These are phyloP conservation scores for Gallinago paraguaiae DNA, from an alignment of 2,113 vertebrate species.

Conservation along the genomic window DNA sequence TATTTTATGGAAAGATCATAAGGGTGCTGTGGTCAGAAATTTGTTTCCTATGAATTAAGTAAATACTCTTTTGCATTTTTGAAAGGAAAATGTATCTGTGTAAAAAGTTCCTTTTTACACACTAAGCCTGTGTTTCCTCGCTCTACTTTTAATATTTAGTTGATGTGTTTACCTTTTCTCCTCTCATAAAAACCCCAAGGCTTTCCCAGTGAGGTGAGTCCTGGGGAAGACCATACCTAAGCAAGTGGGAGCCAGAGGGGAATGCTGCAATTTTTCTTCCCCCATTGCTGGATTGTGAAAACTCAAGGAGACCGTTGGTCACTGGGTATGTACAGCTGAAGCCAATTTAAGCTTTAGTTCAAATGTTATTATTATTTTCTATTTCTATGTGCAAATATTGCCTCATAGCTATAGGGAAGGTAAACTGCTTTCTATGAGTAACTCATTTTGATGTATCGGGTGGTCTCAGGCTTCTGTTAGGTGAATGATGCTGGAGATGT, in stretches of 20 bases:
- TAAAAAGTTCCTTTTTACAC: background rate
- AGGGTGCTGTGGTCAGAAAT: background rate
- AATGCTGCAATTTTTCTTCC: background rate
- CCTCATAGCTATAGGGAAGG: background rate
- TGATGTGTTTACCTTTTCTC: background rate
- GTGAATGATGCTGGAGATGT: background rate
- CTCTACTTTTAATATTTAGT: background rate
- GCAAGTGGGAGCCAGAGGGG: background rate
- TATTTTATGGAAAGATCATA: background rate
- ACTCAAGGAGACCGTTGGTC: background rate
- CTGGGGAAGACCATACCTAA: background rate
- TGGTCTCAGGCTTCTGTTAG: background rate
- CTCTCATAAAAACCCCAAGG: background rate
- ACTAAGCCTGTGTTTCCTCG: background rate
- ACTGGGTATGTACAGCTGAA: background rate
- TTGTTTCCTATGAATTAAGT: background rate
- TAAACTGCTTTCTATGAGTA: background rate
- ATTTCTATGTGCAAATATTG: background rate
- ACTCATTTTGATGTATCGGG: background rate
- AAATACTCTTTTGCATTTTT: background rate
- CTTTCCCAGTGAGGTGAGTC: background rate
- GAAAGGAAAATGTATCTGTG: background rate
- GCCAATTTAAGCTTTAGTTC: background rate
- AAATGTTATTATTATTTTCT: background rate
- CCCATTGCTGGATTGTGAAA: background rate